Conservation (phyloP, 2,113 vertebrate genomes). For the Leuciscus idus region DNA sequence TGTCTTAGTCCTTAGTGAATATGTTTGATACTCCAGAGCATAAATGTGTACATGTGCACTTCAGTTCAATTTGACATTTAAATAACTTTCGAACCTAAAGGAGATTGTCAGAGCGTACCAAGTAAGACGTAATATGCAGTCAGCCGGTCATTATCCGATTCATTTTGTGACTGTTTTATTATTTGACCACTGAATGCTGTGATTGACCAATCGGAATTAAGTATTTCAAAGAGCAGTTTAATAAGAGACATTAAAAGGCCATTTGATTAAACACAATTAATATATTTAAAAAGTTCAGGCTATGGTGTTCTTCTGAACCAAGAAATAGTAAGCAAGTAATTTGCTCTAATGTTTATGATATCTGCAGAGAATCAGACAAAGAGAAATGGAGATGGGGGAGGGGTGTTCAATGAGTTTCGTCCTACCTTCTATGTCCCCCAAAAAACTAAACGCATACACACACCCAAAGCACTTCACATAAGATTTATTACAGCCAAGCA, state of each 20-base stretch:
- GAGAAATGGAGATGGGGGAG: slow-evolving; percentile 37
- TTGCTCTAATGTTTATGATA: slow-evolving; percentile 52
- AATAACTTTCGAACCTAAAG: not conserved
- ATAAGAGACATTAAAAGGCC: not conserved
- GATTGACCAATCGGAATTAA: not conserved
- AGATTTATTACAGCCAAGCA: slow-evolving; percentile 97
- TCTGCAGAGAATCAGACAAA: slow-evolving; percentile 45
- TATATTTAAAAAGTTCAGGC: slow-evolving; percentile 19
- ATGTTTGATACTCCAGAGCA: not conserved
- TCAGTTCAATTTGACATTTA: not conserved
- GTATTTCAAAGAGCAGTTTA: not conserved
- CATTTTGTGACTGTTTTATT: not conserved
- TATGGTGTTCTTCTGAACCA: not conserved
- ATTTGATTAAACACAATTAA: slow-evolving; percentile 41
- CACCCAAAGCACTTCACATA: slow-evolving; percentile 78
- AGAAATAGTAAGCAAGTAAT: slow-evolving; percentile 68
- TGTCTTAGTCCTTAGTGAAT: not conserved
- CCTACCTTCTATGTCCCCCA: slow-evolving; percentile 31
- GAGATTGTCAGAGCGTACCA: not conserved
- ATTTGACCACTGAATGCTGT: not conserved
- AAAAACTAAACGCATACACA: not conserved
- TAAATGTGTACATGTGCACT: not conserved
- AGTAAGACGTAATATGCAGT: not conserved
- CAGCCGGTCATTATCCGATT: not conserved
- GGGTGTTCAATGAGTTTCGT: slow-evolving; percentile 23